Evolutionary conservation across 2,888 invertebrate species (phyloP).

Genomic region (Cheilosia impressa): DNA sequence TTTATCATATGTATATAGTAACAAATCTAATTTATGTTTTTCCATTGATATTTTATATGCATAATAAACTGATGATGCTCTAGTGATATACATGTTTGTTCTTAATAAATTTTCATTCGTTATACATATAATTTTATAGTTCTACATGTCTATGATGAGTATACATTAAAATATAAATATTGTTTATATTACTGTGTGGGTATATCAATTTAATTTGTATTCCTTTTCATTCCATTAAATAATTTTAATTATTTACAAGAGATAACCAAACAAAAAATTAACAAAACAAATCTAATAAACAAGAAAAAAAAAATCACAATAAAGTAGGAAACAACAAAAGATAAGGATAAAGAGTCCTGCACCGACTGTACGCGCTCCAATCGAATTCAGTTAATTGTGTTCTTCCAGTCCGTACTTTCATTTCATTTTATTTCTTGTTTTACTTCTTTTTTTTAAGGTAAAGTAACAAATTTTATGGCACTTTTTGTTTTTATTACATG

Average conservation of each 20-base stretch:
- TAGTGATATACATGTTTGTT: constrained; percentile 52
- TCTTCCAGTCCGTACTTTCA: constrained; percentile 30
- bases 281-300: constrained; percentile 26
- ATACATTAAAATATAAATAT: constrained; percentile 14
- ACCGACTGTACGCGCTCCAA: not conserved
- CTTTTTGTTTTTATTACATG: constrained; percentile 39
- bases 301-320: constrained; percentile 31
- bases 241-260: constrained; percentile 46
- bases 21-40: constrained; percentile 18
- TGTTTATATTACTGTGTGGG: constrained; percentile 21
- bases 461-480: constrained; percentile 62
- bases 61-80: constrained; percentile 56
- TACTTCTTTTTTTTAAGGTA: not conserved
- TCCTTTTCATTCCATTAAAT: constrained; percentile 11
- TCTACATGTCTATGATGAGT: constrained; percentile 44
- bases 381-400: constrained; percentile 14
- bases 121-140: constrained; percentile 41
- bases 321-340: not conserved
- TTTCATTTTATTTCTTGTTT: constrained; percentile 15
- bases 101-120: constrained; percentile 39
- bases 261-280: constrained; percentile 36
- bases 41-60: constrained; percentile 27
- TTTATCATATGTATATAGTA: constrained; percentile 18
- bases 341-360: constrained; percentile 9
- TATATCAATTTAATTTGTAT: constrained; percentile 31